A percentile compares a stretch with the other conserved stretches of the same genome.
Conservation (phyloP, 1,140 invertebrate species). For the Saccostrea echinata region DNA sequence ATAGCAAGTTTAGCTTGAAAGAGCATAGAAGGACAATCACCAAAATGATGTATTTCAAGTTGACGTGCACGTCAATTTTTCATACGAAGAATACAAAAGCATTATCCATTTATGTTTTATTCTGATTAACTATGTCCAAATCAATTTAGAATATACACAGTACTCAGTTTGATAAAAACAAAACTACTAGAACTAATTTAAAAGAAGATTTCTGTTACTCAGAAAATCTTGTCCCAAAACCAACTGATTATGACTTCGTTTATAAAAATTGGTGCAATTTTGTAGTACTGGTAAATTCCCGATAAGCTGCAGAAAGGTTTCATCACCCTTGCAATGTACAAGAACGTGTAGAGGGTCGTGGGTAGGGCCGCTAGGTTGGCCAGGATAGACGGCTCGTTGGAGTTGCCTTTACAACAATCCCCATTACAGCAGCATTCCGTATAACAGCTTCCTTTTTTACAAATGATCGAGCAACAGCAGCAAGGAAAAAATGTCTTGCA, state of each 20-base stretch:
- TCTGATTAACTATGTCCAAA: too few relatives aligned
- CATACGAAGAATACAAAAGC: too few relatives aligned
- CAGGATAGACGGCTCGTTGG: neutral
- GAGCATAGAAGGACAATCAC: too few relatives aligned
- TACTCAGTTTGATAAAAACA: too few relatives aligned
- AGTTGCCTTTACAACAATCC: neutral
- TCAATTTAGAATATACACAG: too few relatives aligned
- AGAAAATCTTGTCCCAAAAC: neutral
- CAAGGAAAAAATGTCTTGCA: slow-evolving; percentile 6
- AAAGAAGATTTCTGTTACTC: too few relatives aligned
- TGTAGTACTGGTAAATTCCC: neutral
- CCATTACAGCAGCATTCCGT: neutral
- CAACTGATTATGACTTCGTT: neutral
- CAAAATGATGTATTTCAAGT: too few relatives aligned
- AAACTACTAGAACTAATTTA: too few relatives aligned
- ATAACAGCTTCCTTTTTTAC: neutral
- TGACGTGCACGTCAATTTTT: too few relatives aligned
- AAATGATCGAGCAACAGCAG: neutral
- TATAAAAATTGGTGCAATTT: neutral
- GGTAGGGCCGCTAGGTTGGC: neutral
- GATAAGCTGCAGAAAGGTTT: neutral
- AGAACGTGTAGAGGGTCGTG: neutral
- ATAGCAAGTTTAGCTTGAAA: too few relatives aligned
- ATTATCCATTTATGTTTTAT: too few relatives aligned
- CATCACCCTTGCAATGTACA: neutral